Evolutionary conservation across 2,888 invertebrate species (phyloP).

Genomic region (Aproaerema taeniolella): DNA sequence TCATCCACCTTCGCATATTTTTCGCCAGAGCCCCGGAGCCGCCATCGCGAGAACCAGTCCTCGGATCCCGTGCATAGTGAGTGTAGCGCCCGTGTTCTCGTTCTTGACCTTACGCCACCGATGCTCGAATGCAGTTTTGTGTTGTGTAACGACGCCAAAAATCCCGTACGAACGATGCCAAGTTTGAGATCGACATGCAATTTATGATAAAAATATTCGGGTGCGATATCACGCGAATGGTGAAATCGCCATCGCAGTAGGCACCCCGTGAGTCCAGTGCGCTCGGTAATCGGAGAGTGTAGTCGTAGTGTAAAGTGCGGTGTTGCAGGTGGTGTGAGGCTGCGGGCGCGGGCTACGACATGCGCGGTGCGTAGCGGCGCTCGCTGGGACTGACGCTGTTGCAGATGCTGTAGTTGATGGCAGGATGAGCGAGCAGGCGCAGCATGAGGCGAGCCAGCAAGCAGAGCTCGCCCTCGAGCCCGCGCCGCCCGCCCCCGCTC

Average conservation of each 20-base stretch:
- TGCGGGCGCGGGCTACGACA: constrained; percentile 16
- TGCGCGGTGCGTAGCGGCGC: constrained; percentile 20
- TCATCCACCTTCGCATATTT: constrained; percentile 32
- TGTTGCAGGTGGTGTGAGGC: constrained; percentile 18
- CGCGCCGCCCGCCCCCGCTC: constrained; percentile 22
- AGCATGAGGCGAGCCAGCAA: constrained; percentile 52
- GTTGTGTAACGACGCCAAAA: constrained; percentile 74
- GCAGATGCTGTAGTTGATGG: constrained; percentile 44
- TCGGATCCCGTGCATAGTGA: constrained; percentile 26
- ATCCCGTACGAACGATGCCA: constrained; percentile 53
- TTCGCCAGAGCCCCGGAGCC: constrained; percentile 20
- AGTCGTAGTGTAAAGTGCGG: not conserved
- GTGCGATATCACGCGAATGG: not conserved
- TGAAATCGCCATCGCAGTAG: not conserved
- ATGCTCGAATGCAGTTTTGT: constrained; percentile 48
- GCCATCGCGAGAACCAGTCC: constrained; percentile 10
- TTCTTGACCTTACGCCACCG: constrained; percentile 67
- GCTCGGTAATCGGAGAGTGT: not conserved
- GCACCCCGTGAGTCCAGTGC: not conserved
- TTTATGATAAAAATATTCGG: constrained; percentile 29
- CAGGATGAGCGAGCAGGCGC: constrained; percentile 68
- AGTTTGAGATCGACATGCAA: constrained; percentile 39
- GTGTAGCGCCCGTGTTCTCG: constrained; percentile 46
- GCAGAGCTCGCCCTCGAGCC: constrained; percentile 27
- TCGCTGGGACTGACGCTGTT: not conserved